Evolutionary conservation across 2,888 invertebrate genomes (phyloP).

Genomic region (Charanyca ferruginea): DNA sequence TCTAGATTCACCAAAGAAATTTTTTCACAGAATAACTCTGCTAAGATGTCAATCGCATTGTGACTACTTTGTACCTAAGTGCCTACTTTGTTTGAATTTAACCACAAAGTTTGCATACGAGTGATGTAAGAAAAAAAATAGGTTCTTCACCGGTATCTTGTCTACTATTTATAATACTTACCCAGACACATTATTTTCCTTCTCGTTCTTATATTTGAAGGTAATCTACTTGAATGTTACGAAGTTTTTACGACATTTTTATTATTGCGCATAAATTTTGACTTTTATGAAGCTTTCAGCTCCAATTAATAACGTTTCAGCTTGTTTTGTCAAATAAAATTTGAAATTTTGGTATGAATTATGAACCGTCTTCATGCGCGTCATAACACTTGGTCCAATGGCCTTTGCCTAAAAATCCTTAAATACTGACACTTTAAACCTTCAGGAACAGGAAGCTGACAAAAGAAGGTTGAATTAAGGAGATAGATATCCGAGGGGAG

Average conservation of each 20-base stretch:
- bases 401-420: not conserved
- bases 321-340: constrained; percentile 33
- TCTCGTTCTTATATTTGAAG: constrained; percentile 54
- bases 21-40: not conserved
- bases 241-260: constrained; percentile 66
- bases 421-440: too few species aligned
- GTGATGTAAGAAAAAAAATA: constrained; percentile 4
- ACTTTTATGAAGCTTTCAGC: constrained; percentile 64
- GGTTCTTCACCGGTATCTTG: constrained; percentile 11
- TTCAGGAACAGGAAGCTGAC: too few species aligned
- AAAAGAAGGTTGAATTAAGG: too few species aligned
- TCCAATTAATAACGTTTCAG: constrained; percentile 59
- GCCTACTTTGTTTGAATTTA: constrained; percentile 7
- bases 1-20: too few species aligned
- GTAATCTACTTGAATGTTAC: constrained; percentile 61
- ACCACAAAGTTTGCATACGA: constrained; percentile 5
- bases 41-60: not conserved
- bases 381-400: not conserved
- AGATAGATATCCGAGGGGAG: too few species aligned
- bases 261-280: constrained; percentile 64
- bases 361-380: constrained; percentile 4
- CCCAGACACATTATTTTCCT: constrained; percentile 31
- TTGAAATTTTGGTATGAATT: constrained; percentile 1
- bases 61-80: not conserved
- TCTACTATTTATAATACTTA: constrained; percentile 15